Percentiles rank a stretch among this genome's conserved stretches.
These are phyloP conservation scores for Timema podura DNA, from an alignment of 2,888 invertebrate species.

Conservation along the genomic window DNA sequence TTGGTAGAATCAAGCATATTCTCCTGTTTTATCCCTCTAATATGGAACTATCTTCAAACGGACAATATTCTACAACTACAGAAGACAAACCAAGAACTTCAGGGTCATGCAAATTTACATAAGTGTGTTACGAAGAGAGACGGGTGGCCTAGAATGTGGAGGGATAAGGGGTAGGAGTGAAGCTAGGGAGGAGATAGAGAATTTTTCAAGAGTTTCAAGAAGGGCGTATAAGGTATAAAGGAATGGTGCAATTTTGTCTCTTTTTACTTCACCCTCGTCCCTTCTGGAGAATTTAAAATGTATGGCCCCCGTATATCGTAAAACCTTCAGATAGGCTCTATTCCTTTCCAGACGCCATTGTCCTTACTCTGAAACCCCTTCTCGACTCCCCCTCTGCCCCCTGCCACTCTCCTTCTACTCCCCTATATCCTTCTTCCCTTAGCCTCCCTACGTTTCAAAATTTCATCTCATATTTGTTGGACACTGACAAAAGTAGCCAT, in stretches of 20 bases:
- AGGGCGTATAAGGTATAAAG: too few species aligned
- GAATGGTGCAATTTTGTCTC: too few species aligned
- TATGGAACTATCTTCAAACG: neutral
- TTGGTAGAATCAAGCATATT: constrained; percentile 15
- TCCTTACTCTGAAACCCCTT: neutral
- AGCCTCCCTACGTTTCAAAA: constrained; percentile 20
- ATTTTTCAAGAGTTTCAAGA: too few species aligned
- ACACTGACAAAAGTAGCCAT: constrained; percentile 28
- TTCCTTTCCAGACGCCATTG: constrained; percentile 22
- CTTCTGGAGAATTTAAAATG: constrained; percentile 24
- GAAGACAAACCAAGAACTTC: constrained; percentile 22
- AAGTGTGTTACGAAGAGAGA: constrained; percentile 18
- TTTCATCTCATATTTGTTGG: constrained; percentile 30
- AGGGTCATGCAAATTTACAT: constrained; percentile 24
- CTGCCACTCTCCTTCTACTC: too few species aligned
- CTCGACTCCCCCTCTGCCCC: too few species aligned
- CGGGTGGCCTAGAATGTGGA: neutral
- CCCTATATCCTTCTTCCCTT: neutral
- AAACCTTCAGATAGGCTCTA: constrained; percentile 23
- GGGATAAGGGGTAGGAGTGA: constrained; percentile 5
- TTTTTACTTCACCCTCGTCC: constrained; percentile 11
- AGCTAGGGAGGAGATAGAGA: constrained; percentile 1
- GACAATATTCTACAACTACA: neutral
- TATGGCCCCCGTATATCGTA: constrained; percentile 17
- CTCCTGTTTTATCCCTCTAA: constrained; percentile 16